These are phyloP conservation scores for Chaetodon trifascialis DNA, from an alignment of 2,113 vertebrate species.

Conservation along the genomic window DNA sequence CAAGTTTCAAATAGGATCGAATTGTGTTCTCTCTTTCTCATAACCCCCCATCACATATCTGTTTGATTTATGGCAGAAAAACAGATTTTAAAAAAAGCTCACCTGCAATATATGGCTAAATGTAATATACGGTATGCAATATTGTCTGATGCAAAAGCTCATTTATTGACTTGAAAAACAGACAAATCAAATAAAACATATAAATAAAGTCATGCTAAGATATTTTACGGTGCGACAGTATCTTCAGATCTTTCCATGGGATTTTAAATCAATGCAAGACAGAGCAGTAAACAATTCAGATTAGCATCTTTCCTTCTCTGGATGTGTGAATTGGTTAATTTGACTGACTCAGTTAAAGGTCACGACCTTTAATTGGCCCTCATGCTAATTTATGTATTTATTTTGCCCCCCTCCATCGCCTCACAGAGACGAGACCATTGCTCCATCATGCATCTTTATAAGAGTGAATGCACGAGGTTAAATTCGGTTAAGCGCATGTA, in stretches of 20 bases:
- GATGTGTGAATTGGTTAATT: not conserved
- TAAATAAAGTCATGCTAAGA: not conserved
- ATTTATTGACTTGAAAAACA: not conserved
- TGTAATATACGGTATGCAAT: not conserved
- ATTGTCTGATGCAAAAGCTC: not conserved
- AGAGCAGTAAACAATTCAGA: not conserved
- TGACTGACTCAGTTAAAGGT: slow-evolving; percentile 14
- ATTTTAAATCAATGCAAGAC: slow-evolving; percentile 2
- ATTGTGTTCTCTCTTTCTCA: not conserved
- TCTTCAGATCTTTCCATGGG: not conserved
- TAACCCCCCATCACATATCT: not conserved
- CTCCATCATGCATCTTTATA: not conserved
- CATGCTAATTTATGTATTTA: not conserved
- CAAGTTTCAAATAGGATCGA: not conserved
- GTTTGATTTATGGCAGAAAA: slow-evolving; percentile 2
- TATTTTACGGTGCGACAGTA: not conserved
- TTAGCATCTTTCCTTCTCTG: not conserved
- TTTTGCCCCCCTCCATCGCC: not conserved
- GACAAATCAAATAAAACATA: not conserved
- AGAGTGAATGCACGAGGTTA: not conserved
- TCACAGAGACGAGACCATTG: not conserved
- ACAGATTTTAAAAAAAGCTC: not conserved
- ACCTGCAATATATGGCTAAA: not conserved
- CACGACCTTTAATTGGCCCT: not conserved
- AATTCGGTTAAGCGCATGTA: not conserved